Evolutionary conservation across 1,140 invertebrate genomes (phyloP), one percentile per base, ranked within the genome.

Genomic region (Hypothenemus hampei): DNA sequence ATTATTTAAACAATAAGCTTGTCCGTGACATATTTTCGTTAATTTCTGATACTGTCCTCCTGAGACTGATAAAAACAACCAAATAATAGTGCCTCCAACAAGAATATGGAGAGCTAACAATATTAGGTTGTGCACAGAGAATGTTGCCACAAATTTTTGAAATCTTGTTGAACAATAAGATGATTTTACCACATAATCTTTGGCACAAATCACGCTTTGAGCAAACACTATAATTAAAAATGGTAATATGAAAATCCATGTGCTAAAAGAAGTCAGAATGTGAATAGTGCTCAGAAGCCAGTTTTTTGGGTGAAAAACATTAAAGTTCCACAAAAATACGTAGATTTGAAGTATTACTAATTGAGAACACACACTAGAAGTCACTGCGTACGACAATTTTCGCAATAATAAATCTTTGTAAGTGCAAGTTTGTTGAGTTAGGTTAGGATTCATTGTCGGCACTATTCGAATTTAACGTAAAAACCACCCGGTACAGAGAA

Each of bases 51-150:
- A 79, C 46, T 73, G 68, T 19, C 73, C 77, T 50, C 73, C 77
- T 18, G 76, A 73, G 13, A 84, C 64, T 3, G 80, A 81, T 26
- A 83, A 74, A 70, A 83, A 81, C 15, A 84, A 59, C 74, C 79
- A 81, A 56, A 78, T 75, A 3, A 80, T 71, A 33, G 80, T 72
- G 26, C 78, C 76, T 19, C 84, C 81, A 59, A 77, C 77, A 5
- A 79, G 44, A 6, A 79, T 69, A 65, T 84, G 78, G 2, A 84
- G 58, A n/a, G 67, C 31, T 10, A 76, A 67, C 13, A 83, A 68
- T n/a, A 79, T 58, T 0, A 80, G 55, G 64, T 82, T 84, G 52
- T 78, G 78, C 0, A 77, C n/a, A 1, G 78, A 78, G 62, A 85
- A 81, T 50, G 81, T 69, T 31, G 72, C 75, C 21, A 78, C 67